These are phyloP conservation scores for Mareca strepera DNA, from an alignment of 2,797 vertebrate species.

Conservation along the genomic window DNA sequence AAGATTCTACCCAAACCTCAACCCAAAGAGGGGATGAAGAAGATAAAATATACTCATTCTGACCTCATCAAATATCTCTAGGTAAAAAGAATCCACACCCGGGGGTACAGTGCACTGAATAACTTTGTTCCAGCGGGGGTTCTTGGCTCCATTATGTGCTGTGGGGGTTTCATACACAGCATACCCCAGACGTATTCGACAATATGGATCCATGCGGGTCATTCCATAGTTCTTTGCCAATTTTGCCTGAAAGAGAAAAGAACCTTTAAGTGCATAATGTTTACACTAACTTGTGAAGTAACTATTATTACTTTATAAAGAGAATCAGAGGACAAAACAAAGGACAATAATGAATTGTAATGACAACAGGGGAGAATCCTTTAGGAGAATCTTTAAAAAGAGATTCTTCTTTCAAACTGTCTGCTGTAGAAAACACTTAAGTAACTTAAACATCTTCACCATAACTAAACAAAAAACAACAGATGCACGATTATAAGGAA, in stretches of 20 bases:
- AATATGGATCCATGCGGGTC: constrained; percentile 98
- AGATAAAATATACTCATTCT: background rate
- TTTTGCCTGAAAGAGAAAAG: constrained; percentile 85
- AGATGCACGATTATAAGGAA: background rate
- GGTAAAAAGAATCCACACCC: constrained; percentile 94
- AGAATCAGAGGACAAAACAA: background rate
- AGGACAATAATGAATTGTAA: background rate
- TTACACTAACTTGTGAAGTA: background rate
- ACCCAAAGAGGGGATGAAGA: background rate
- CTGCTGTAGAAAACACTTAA: background rate
- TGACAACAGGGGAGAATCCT: background rate
- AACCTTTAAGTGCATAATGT: background rate
- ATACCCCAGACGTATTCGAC: constrained; percentile 91
- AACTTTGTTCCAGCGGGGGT: constrained; percentile 97
- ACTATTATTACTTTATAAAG: background rate
- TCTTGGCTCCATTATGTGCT: constrained; percentile 96
- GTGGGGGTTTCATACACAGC: constrained; percentile 97
- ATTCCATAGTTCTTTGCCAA: constrained; percentile 97
- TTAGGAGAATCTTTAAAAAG: background rate
- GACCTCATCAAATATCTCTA: constrained; percentile 99
- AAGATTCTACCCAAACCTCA: background rate
- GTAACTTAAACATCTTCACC: no score
- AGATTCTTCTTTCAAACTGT: background rate
- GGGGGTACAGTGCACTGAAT: constrained; percentile 96
- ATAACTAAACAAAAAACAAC: background rate